A percentile compares a stretch with the other conserved stretches of the same genome.
phyloP scores from a whole-genome alignment of 64 coral and sea anemone species.

The Acropora yongei region DNA sequence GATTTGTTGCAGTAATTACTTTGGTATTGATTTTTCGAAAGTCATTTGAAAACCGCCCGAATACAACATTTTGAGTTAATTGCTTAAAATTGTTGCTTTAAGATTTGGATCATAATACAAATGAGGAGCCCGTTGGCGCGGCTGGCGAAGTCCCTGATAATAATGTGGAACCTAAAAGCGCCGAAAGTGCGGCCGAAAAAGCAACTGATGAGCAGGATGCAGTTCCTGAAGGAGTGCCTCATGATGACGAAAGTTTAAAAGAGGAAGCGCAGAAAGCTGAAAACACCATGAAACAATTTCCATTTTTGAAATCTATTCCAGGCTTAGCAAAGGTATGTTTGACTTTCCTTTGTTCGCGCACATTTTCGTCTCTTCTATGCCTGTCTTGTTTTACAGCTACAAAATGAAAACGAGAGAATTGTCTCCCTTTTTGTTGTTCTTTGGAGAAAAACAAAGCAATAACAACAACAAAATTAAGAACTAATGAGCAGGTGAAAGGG shows the following conservation, averaged over 20 bases:
- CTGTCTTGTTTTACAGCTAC: not conserved
- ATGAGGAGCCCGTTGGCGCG: conserved; percentile 45
- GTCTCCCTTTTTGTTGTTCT: too few relatives aligned
- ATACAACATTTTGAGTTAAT: not conserved
- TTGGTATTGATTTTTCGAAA: too few relatives aligned
- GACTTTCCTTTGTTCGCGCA: not conserved
- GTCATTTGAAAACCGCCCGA: too few relatives aligned
- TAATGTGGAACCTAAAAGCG: conserved; percentile 2
- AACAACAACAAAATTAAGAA: too few relatives aligned
- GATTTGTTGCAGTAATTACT: too few relatives aligned
- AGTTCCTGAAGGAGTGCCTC: conserved; percentile 17
- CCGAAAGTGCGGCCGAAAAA: conserved; percentile 37
- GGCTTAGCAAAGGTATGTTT: not conserved
- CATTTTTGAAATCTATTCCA: not conserved
- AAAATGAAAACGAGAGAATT: not conserved
- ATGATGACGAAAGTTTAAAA: conserved; percentile 31
- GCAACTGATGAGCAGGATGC: conserved; percentile 21
- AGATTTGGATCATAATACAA: conserved; percentile 34
- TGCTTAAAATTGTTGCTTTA: not conserved
- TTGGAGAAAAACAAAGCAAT: too few relatives aligned
- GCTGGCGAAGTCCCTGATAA: not conserved
- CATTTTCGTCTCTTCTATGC: not conserved
- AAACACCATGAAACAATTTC: not conserved
- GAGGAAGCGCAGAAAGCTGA: conserved; percentile 63
- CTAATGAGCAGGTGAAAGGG: too few relatives aligned